Conservation (phyloP, 64 coral and sea anemone species). For the Porites australiensis region DNA sequence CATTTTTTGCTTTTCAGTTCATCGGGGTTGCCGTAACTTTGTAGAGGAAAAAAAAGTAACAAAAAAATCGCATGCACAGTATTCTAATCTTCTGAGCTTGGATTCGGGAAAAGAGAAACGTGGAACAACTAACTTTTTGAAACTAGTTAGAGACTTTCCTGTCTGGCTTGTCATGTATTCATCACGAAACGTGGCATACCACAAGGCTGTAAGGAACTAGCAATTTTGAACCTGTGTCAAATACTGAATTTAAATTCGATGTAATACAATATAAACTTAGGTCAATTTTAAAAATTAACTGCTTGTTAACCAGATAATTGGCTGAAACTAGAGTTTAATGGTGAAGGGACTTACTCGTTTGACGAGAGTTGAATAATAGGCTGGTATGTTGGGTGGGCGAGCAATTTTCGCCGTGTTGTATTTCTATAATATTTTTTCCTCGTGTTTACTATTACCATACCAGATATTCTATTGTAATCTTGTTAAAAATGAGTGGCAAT, state of each 20-base stretch:
- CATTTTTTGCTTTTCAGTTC: slow-evolving; percentile 19
- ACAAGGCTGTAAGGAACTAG: neutral
- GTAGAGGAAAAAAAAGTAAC: neutral
- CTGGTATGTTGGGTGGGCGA: neutral
- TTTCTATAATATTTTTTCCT: neutral
- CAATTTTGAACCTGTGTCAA: neutral
- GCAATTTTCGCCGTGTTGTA: neutral
- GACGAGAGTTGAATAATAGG: neutral
- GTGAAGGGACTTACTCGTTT: neutral
- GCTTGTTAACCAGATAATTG: neutral
- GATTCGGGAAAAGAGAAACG: neutral
- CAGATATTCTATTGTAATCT: neutral
- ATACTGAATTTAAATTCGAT: neutral
- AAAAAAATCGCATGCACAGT: no score
- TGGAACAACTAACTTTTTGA: neutral
- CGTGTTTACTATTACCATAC: neutral
- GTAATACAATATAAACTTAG: neutral
- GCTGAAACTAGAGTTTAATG: neutral
- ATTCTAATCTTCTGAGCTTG: neutral
- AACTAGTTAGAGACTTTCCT: no score
- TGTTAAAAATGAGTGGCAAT: neutral
- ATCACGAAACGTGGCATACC: no score
- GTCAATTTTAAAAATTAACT: neutral
- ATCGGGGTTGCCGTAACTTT: neutral
- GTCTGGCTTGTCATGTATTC: no score